Conservation (phyloP, 2,113 vertebrate species). For the Pongo pygmaeus region DNA sequence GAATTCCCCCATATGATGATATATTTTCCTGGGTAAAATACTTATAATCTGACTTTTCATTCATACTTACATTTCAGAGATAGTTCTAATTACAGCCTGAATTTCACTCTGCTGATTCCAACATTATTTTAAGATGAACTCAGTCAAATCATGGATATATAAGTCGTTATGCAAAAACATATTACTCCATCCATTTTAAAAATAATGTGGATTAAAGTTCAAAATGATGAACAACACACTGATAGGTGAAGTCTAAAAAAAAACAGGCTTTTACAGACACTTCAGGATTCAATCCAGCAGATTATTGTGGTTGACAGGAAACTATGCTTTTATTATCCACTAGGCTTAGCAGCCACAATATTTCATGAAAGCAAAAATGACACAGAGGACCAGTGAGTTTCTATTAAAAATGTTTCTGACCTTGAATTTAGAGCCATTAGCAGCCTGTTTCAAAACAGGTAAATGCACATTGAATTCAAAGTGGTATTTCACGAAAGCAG, state of each 20-base stretch:
- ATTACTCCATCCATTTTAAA: slow-evolving; percentile 21
- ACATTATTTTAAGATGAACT: slow-evolving; percentile 50
- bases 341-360: slow-evolving; percentile 42
- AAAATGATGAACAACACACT: background rate
- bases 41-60: slow-evolving; percentile 41
- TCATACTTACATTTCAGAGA: slow-evolving; percentile 37
- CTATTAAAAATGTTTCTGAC: slow-evolving; percentile 60
- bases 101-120: slow-evolving; percentile 48
- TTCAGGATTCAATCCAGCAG: slow-evolving; percentile 42
- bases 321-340: slow-evolving; percentile 59
- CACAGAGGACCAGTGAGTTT: slow-evolving; percentile 17
- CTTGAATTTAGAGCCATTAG: slow-evolving; percentile 61
- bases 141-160: slow-evolving; percentile 33
- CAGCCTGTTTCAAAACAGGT: slow-evolving; percentile 57
- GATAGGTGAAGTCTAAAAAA: slow-evolving; percentile 9
- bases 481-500: background rate
- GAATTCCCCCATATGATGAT: background rate
- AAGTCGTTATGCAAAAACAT: slow-evolving; percentile 51
- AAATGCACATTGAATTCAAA: slow-evolving; percentile 62
- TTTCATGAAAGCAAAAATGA: slow-evolving; percentile 60
- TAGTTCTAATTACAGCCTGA: slow-evolving; percentile 24
- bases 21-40: background rate
- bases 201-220: slow-evolving; percentile 25
- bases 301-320: slow-evolving; percentile 65
- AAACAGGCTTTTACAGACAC: background rate